phyloP scores from a whole-genome alignment of 2,797 vertebrate species.

The Hydrophis major region DNA sequence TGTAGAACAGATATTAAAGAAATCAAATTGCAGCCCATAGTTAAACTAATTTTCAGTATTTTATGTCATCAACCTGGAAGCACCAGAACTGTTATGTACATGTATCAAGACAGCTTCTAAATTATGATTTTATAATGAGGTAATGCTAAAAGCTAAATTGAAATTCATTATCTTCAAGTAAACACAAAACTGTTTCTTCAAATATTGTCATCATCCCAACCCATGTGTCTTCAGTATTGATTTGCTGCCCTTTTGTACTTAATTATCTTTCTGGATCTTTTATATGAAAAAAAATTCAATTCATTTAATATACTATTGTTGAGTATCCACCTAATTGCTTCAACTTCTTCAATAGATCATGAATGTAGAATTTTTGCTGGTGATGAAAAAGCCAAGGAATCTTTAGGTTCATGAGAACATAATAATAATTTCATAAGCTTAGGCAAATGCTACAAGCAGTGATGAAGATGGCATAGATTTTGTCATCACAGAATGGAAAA shows the following conservation, averaged over 20 bases:
- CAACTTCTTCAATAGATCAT: slow-evolving; percentile 7
- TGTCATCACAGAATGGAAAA: slow-evolving; percentile 6
- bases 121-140: background rate
- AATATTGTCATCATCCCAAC: background rate
- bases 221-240: slow-evolving; percentile 4
- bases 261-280: slow-evolving; percentile 9
- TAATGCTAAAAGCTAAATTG: background rate
- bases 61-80: background rate
- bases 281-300: slow-evolving; percentile 2
- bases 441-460: background rate
- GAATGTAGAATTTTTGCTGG: background rate
- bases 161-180: slow-evolving; percentile 4
- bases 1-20: background rate
- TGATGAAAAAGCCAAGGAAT: slow-evolving; percentile 6
- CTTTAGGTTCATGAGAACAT: background rate
- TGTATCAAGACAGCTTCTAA: background rate
- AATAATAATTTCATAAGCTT: background rate
- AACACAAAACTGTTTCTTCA: background rate
- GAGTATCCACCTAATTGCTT: slow-evolving; percentile 8
- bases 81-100: background rate
- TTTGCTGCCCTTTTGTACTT: slow-evolving; percentile 16
- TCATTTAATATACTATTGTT: slow-evolving; percentile 22
- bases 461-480: slow-evolving; percentile 3
- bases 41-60: background rate
- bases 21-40: background rate